Evolutionary conservation across 1,140 invertebrate genomes (phyloP), one percentile per base, ranked within the genome.

Genomic region (Apis dorsata): DNA sequence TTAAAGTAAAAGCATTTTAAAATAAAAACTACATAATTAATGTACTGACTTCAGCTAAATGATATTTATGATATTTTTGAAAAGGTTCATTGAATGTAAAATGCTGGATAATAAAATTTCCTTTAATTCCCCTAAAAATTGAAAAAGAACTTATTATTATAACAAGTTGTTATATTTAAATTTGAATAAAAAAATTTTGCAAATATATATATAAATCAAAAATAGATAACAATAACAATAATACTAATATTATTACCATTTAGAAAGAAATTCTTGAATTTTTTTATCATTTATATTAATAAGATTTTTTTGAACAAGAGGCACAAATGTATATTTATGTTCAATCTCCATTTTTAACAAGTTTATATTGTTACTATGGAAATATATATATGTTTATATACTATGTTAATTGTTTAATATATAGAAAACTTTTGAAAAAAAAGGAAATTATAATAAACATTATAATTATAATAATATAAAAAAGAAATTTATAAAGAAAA

Each of bases 1-100:
- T 75, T 55, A 60, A n/a, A 49, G 11, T 65, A 19, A 34, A 65
- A 65, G 17, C 9, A 68, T 55, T 44, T 75, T 62, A 4, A 44
- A 44, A 7, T 44, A 44, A 44, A 44, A 44, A 79, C n/a, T 59
- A 57, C 71, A 15, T 13, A 21, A 34, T 72, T 66, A 80, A 86
- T 24, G 0, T 24, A 24, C 83, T 91, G 90, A 94, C 93, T 90
- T 94, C 91, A 49, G 89, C 89, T 49, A 94, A 87, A 49, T 93
- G 90, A 90, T 93, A 91, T 81, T 93, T 93, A 49, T 94, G 83
- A 84, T 94, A 94, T 11, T 85, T 85, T 17, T 94, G 91, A 89
- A 94, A 94, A 21, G 86, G 73, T 89, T 94, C 93, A 77, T 94
- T 94, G 62, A 94, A 94, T 24, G 90, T 89, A 87, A 93, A 94